phyloP scores from a whole-genome alignment of 92 coral and sea anemone species.

The Bergia sp. region DNA sequence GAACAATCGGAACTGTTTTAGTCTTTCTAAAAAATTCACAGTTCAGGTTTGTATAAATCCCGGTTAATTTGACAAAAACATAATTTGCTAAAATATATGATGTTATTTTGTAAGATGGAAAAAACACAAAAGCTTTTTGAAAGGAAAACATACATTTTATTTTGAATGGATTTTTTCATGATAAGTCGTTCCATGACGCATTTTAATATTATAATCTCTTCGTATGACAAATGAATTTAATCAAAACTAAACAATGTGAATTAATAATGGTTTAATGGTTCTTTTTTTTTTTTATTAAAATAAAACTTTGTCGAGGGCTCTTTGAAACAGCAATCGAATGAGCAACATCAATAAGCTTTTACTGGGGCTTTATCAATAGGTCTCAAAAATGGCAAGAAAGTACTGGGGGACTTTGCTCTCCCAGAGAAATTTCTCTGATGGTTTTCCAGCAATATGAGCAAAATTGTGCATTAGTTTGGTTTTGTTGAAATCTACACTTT shows the following conservation, averaged over 20 bases:
- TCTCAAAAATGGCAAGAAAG: no score
- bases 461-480: no score
- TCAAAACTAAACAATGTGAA: neutral
- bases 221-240: neutral
- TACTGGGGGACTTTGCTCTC: no score
- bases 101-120: neutral
- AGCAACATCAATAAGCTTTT: neutral
- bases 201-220: no score
- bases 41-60: neutral
- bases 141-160: no score
- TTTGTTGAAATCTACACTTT: neutral
- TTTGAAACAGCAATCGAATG: no score
- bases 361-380: neutral
- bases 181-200: neutral
- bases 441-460: neutral
- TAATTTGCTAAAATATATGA: neutral
- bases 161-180: neutral
- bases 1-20: neutral
- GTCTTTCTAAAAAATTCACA: neutral
- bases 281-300: no score
- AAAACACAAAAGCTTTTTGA: neutral
- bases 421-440: no score
- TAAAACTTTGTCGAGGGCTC: no score
- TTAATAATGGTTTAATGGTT: no score
- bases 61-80: neutral